Evolutionary conservation across 2,797 vertebrate genomes (phyloP).

Genomic region (Selene dorsalis): DNA sequence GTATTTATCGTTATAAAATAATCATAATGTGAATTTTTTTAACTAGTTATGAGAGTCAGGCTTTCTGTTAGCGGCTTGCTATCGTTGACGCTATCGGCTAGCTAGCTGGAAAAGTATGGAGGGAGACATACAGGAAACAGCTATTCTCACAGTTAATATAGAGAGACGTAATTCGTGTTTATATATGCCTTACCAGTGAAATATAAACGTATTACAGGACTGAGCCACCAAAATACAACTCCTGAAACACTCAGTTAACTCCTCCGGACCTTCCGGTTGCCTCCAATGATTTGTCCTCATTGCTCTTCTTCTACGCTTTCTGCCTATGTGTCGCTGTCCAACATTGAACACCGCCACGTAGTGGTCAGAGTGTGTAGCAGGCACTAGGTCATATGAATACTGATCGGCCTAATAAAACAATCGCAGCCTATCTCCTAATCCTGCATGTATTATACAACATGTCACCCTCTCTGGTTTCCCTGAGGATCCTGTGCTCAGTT

Average conservation of each 20-base stretch:
- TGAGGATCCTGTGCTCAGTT: neutral
- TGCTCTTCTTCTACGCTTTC: neutral
- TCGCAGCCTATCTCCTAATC: neutral
- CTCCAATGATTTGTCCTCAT: neutral
- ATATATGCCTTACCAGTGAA: constrained; percentile 45
- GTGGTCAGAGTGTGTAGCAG: neutral
- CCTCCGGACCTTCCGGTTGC: neutral
- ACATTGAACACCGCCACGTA: neutral
- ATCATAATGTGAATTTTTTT: neutral
- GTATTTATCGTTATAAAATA: neutral
- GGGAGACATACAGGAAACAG: neutral
- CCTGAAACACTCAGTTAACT: neutral
- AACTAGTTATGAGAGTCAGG: neutral
- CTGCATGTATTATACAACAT: neutral
- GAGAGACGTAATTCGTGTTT: neutral
- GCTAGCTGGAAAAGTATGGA: neutral
- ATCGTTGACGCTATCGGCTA: neutral
- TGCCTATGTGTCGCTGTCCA: no score
- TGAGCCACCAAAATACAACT: constrained; percentile 14
- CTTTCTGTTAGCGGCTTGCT: constrained; percentile 34
- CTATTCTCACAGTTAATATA: neutral
- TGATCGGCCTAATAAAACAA: neutral
- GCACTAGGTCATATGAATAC: neutral
- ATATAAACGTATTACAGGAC: neutral
- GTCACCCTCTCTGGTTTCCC: neutral